Evolutionary conservation across 2,113 vertebrate species (phyloP), one percentile per base, ranked within the genome.

Genomic region (Monarcha castaneiventris): DNA sequence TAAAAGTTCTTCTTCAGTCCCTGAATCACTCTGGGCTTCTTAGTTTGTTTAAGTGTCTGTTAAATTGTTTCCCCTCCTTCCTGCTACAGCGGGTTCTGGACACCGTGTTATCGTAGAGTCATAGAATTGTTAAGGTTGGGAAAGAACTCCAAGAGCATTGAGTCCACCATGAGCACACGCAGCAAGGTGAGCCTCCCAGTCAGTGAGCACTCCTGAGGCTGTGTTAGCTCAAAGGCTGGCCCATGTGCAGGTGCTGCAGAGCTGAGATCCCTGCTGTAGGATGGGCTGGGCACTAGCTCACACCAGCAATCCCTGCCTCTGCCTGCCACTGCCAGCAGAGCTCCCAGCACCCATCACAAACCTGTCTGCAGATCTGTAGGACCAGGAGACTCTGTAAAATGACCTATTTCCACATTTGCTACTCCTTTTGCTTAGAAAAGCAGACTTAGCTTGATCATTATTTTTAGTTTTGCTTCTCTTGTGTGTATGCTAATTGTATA

Each of bases 241-340:
- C 69, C 10, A 0, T 17, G 13, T 8, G 16, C 3, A 6, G 33
- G 6, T 2, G 7, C 67, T 7, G 4, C 22, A 54, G 46, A 63
- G 32, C 67, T 92, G 62, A n/a, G 33, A 26, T 35, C 37, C 32
- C n/a, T n/a, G 35, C 46, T n/a, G 4, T 3, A 4, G 46, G 20
- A 0, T 54, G 54, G 33, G 30, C 13, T 77, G 64, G 39, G 32
- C 20, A 54, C 30, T 48, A 5, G 13, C 11, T 43, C 27, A 13
- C 33, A 23, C 16, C 61, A 89, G 37, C 1, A 3, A 30, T 66
- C 33, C 26, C 55, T 93, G 25, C 35, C 33, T 74, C 54, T 83
- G 54, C 72, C 52, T 26, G 3, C 23, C 26, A 4, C 17, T 25
- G 23, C 27, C 37, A 33, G 49, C 37, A 83, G 49, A 51, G 46